Conservation (phyloP, 2,797 vertebrate genomes). For the Protosalanx chinensis region DNA sequence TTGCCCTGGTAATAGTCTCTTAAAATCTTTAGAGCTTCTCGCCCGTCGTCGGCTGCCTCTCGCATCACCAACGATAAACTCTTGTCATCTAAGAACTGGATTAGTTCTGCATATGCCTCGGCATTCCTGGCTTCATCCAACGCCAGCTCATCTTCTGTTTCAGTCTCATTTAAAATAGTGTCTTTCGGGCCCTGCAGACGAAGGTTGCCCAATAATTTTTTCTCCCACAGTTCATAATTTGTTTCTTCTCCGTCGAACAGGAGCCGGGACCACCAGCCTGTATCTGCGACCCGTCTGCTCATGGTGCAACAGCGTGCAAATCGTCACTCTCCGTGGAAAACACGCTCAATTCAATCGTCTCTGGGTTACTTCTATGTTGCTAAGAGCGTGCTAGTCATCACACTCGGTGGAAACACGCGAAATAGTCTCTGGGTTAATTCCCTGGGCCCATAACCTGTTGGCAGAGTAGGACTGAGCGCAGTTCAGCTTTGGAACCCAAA, state of each 20-base stretch:
- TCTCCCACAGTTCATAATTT: not conserved
- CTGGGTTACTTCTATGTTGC: not conserved
- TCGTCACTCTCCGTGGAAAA: not conserved
- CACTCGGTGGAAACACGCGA: not conserved
- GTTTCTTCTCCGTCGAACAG: not conserved
- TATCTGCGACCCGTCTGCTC: not conserved
- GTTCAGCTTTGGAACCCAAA: too few species aligned
- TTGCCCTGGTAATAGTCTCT: constrained; percentile 31
- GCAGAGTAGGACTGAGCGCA: too few species aligned
- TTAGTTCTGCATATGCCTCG: constrained; percentile 31
- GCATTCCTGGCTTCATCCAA: constrained; percentile 12
- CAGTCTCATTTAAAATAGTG: constrained; percentile 7
- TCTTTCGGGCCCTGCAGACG: constrained; percentile 29
- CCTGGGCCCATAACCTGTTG: not conserved
- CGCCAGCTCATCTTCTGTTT: not conserved
- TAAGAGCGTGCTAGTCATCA: too few species aligned
- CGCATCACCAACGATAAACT: constrained; percentile 31
- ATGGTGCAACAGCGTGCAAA: not conserved
- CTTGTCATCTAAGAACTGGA: constrained; percentile 31
- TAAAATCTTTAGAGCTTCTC: constrained; percentile 35
- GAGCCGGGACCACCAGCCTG: not conserved
- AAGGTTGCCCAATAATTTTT: constrained; percentile 31
- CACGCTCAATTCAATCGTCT: not conserved
- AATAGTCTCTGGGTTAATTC: too few species aligned
- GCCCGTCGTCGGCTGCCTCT: constrained; percentile 33